These are phyloP conservation scores for Drosophila repleta DNA, from an alignment of 1,140 invertebrate species.

Conservation along the genomic window DNA sequence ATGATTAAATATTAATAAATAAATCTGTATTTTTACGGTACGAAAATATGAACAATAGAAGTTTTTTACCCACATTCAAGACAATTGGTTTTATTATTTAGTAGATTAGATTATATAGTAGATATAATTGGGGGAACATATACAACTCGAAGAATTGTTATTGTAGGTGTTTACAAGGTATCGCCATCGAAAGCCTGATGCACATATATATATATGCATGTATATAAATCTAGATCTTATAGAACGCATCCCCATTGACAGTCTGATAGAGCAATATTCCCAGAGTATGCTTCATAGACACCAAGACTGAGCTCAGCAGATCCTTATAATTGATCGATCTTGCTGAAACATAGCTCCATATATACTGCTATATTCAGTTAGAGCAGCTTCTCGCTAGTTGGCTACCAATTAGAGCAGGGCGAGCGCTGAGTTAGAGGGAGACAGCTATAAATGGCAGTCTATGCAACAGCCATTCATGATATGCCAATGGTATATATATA, in stretches of 20 bases:
- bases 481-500: conserved; percentile 8
- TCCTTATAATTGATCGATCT: too few species aligned
- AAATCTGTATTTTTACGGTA: conserved; percentile 68
- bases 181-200: too few species aligned
- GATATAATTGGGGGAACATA: neutral
- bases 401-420: conserved; percentile 8
- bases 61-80: conserved; percentile 58
- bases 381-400: neutral
- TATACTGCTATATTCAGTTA: neutral
- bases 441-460: neutral
- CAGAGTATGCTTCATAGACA: too few species aligned
- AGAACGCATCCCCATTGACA: too few species aligned
- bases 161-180: too few species aligned
- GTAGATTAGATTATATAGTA: neutral
- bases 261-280: too few species aligned
- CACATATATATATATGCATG: too few species aligned
- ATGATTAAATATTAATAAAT: conserved; percentile 38
- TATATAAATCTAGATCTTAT: too few species aligned
- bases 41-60: conserved; percentile 45
- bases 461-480: too few species aligned
- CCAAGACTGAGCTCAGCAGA: too few species aligned
- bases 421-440: conserved; percentile 4
- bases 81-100: neutral
- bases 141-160: too few species aligned
- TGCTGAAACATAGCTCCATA: too few species aligned